Evolutionary conservation across 2,113 vertebrate species (phyloP).

Genomic region (Verasper variegatus): DNA sequence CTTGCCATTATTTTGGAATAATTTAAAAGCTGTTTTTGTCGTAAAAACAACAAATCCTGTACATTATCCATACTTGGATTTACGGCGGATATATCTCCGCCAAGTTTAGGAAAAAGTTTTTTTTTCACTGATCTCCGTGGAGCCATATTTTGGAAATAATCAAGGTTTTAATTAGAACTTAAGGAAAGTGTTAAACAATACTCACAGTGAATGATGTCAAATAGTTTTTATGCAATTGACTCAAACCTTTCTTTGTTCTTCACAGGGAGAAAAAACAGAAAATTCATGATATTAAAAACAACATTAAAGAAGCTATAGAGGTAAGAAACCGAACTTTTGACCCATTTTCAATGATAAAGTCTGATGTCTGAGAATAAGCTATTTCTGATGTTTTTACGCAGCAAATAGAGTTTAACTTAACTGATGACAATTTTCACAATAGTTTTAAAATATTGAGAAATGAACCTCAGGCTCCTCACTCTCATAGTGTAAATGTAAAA

Average conservation of each 20-base stretch:
- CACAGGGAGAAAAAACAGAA: conserved; percentile 98
- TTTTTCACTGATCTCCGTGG: background rate
- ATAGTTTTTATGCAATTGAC: background rate
- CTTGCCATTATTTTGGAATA: background rate
- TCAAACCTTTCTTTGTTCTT: conserved; percentile 45
- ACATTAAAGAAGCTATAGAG: conserved; percentile 99
- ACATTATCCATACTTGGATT: conserved; percentile 16
- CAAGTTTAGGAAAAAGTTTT: background rate
- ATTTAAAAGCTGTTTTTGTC: background rate
- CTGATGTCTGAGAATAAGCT: background rate
- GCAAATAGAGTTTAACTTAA: too few species aligned
- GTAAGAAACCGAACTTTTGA: conserved; percentile 78
- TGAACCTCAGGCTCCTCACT: too few species aligned
- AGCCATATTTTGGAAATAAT: background rate
- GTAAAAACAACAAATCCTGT: background rate
- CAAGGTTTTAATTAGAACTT: background rate
- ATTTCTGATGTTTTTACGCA: too few species aligned
- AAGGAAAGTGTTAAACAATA: background rate
- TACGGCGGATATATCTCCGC: background rate
- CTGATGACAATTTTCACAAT: too few species aligned
- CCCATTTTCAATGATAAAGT: background rate
- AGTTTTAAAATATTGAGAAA: too few species aligned
- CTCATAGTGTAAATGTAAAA: too few species aligned
- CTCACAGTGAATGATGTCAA: background rate
- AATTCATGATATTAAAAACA: conserved; percentile 98